Evolutionary conservation across 2,113 vertebrate species (phyloP), one percentile per base, ranked within the genome.

Genomic region (Cisticola juncidis): DNA sequence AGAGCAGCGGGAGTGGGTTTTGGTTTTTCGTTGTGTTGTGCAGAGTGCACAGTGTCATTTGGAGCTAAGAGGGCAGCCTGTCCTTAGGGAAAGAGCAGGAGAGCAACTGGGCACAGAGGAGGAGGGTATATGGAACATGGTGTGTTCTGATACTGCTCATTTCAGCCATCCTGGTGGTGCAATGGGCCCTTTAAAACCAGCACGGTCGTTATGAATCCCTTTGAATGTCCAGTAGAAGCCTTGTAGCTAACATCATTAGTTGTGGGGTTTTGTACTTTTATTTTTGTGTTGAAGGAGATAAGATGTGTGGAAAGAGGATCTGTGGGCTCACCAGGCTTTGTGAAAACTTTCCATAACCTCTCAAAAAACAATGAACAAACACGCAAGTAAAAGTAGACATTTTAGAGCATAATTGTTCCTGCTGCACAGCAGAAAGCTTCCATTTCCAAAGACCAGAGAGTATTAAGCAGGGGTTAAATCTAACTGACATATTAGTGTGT

Each of bases 121-220:
- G 26, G 11, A 24, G 14, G 16, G 10, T 54, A 0, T 33, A 3
- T 85, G 51, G 31, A 60, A 7, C 22, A 19, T 4, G 14, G 4
- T 44, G 4, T 73, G 31, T 68, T 82, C 42, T 77, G 68, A 11
- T 54, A 47, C 21, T 36, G 13, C 31, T 48, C 17, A 23, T 68
- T 62, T 51, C 20, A 68, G 44, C 26, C 31, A 12, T 78, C 40
- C 23, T 62, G 7, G 26, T 2, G 2, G 14, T 82, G n/a, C 33
- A 35, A 3, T 35, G 17, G 47, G 22, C 16, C 6, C 45, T 65
- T 64, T 3, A 38, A 80, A 86, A 53, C 14, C 33, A 78, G 6
- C 2, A 6, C 9, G n/a, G 9, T 88, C 93, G 64, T 8, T 0
- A 0, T 68, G 33, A 78, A 60, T 36, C 9, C 42, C 33, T 80